Evolutionary conservation across 92 coral and sea anemone genomes (phyloP).

Genomic region (Porites evermanni): DNA sequence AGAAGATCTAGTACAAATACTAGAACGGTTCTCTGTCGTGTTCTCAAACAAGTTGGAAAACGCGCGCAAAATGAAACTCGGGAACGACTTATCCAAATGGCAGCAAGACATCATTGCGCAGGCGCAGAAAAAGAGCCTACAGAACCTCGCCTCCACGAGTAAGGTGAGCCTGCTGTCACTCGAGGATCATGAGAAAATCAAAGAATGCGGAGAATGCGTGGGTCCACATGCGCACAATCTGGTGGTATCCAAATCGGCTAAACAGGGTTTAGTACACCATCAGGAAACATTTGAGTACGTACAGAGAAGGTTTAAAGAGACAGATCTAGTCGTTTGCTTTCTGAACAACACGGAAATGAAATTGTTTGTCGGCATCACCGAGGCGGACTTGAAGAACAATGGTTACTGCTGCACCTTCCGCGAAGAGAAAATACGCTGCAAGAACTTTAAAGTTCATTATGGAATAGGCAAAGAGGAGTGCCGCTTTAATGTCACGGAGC

Average conservation of each 20-base stretch:
- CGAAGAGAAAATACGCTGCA: conserved; percentile 78
- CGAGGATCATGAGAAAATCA: conserved; percentile 75
- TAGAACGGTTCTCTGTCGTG: conserved; percentile 87
- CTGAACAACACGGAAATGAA: conserved; percentile 66
- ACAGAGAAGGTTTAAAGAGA: conserved; percentile 67
- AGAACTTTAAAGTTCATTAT: conserved; percentile 70
- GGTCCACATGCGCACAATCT: conserved; percentile 85
- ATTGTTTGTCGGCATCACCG: conserved; percentile 68
- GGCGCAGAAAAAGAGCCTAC: conserved; percentile 90
- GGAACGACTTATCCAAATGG: conserved; percentile 79
- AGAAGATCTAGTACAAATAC: conserved; percentile 73
- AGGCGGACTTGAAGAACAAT: conserved; percentile 76
- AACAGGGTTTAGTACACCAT: conserved; percentile 63
- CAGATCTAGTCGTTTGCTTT: conserved; percentile 74
- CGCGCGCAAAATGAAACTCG: conserved; percentile 79
- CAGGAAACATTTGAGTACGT: conserved; percentile 81
- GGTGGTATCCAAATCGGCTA: conserved; percentile 56
- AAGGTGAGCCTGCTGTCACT: conserved; percentile 78
- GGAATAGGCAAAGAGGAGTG: conserved; percentile 89
- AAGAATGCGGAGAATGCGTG: conserved; percentile 73
- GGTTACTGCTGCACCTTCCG: conserved; percentile 79
- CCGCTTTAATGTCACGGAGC: conserved; percentile 73
- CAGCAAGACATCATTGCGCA: conserved; percentile 74
- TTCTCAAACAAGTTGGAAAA: conserved; percentile 84
- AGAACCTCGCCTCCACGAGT: conserved; percentile 64